phyloP scores from a whole-genome alignment of 2,888 invertebrate genomes.

The Idaea dimidiata region DNA sequence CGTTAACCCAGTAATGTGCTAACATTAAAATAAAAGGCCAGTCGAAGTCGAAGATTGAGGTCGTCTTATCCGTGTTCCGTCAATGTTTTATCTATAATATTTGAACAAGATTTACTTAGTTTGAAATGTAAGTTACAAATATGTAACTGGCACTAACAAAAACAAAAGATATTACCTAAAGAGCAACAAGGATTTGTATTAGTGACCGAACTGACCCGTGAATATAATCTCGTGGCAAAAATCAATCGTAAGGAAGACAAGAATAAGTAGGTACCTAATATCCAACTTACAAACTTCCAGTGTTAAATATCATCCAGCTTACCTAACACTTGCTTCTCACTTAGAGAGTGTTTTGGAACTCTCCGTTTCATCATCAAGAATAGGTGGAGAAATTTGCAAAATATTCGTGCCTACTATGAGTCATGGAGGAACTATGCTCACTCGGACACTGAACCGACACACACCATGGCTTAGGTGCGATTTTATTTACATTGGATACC shows the following conservation, averaged over 20 bases:
- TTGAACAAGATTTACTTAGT: slow-evolving; percentile 12
- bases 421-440: slow-evolving; percentile 47
- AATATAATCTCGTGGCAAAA: too few relatives aligned
- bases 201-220: too few relatives aligned
- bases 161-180: too few relatives aligned
- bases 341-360: too few relatives aligned
- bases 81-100: slow-evolving; percentile 24
- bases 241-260: too few relatives aligned
- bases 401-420: slow-evolving; percentile 35
- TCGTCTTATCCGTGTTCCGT: slow-evolving; percentile 27
- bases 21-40: slow-evolving; percentile 8
- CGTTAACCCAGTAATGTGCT: slow-evolving; percentile 23
- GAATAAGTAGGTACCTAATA: too few relatives aligned
- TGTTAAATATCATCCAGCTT: too few relatives aligned
- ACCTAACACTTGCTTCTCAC: too few relatives aligned
- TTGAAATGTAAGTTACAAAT: not conserved
- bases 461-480: slow-evolving; percentile 33
- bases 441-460: slow-evolving; percentile 45
- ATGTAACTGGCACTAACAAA: too few relatives aligned
- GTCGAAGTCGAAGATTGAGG: slow-evolving; percentile 19
- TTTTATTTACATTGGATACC: slow-evolving; percentile 40
- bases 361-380: not conserved
- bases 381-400: slow-evolving; percentile 15
- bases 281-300: too few relatives aligned
- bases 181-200: too few relatives aligned